A percentile compares a stretch with the other conserved stretches of the same genome.
These are phyloP conservation scores for Picathartes gymnocephalus DNA, from an alignment of 2,113 vertebrate genomes.

Conservation along the genomic window DNA sequence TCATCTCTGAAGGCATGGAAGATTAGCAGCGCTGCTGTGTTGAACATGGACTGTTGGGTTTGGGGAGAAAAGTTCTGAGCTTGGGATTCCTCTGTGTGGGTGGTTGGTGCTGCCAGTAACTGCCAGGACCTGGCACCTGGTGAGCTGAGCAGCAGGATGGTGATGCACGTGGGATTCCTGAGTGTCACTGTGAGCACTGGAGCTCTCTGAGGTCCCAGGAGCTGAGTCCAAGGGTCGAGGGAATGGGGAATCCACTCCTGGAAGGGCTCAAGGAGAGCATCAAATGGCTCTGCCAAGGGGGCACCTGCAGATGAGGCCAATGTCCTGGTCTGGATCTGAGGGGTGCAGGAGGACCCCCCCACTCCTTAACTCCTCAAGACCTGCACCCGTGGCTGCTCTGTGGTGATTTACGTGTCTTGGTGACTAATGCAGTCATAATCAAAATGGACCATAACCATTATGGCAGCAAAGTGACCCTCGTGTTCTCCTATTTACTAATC, in stretches of 20 bases:
- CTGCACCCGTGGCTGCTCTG: background rate
- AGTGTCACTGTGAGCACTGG: rapidly evolving
- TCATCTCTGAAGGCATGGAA: background rate
- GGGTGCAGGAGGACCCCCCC: background rate
- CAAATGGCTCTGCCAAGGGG: too few species aligned
- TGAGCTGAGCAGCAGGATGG: background rate
- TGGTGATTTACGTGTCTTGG: background rate
- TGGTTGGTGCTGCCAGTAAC: rapidly evolving
- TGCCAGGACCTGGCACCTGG: rapidly evolving
- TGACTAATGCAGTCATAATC: constrained; percentile 7
- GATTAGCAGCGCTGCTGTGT: background rate
- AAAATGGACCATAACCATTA: background rate
- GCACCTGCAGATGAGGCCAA: background rate
- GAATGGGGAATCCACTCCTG: background rate
- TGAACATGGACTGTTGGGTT: rapidly evolving
- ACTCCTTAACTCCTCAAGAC: background rate
- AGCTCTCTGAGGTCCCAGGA: background rate
- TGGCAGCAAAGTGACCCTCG: background rate
- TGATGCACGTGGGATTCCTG: rapidly evolving
- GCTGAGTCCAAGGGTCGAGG: rapidly evolving
- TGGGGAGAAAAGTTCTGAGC: rapidly evolving
- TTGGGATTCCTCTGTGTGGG: background rate
- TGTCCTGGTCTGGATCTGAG: rapidly evolving
- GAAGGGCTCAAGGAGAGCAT: background rate
- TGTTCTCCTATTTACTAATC: constrained; percentile 56